Evolutionary conservation across 2,113 vertebrate species (phyloP), one percentile per base, ranked within the genome.

Genomic region (Platichthys flesus): DNA sequence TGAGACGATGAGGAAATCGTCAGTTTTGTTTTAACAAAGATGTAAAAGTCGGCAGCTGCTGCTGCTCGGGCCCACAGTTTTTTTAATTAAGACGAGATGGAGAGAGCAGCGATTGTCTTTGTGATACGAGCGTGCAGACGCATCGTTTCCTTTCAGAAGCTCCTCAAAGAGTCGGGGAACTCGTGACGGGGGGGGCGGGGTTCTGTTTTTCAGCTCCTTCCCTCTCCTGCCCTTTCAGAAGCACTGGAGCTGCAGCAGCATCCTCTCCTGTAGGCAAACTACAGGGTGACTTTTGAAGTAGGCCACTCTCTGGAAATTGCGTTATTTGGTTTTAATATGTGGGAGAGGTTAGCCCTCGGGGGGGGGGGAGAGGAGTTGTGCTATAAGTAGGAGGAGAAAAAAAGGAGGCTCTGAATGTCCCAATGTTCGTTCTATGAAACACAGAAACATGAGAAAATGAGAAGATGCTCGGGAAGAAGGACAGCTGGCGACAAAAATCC

Each of bases 141-240:
- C 78, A 83, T 78, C 23, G 59, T 74, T 86, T 89, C 74, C 81
- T 89, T 88, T 85, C 77, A 83, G 83, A 76, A 77, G 71, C 74
- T 73, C 60, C 67, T 80, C 68, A 82, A 85, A 82, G 69, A 76
- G 42, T 69, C 21, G 15, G 6, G 74, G 78, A 79, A 81, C 61
- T 74, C 42, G 71, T 72, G 74, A 76, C 67, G 28, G 28, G 28
- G 28, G 28, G 28, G 28, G 28, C n/a, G n/a, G n/a, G n/a, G n/a
- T n/a, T n/a, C n/a, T n/a, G n/a, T n/a, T n/a, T n/a, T n/a, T n/a
- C n/a, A n/a, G n/a, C n/a, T 63, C 55, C 51, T 79, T 85, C 28
- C 37, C 15, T 28, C 49, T 75, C 59, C 51, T 18, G 24, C 40
- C 65, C 42, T 85, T 73, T 78, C 59, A 68, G 47, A 78, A 28